Evolutionary conservation across 2,888 invertebrate genomes (phyloP), one percentile per base, ranked within the genome.

Genomic region (Slavum lentiscoides): DNA sequence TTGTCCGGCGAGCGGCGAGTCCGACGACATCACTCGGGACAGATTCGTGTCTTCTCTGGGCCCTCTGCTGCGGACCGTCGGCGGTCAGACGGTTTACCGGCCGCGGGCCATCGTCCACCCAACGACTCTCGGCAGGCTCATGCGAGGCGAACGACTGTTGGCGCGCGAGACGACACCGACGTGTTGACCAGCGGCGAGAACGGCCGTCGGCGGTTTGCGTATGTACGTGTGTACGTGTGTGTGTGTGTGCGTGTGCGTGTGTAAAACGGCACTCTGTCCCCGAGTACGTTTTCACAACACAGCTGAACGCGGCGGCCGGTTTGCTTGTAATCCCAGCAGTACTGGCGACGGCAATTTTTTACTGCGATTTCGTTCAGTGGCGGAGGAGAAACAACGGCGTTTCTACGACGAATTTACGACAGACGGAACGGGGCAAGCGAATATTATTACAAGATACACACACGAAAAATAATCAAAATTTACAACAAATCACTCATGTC

Each of bases 401-500:
- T 49, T 49, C 0, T 3, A 13, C 49, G 49, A 13, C 3, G 15
- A 13, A 49, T 49, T 49, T 6, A 43, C 43, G 4, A 4, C 30
- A 43, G 43, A 49, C 49, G 49, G 15, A 49, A n/a, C 30, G 8
- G 19, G 1, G 23, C 39, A 4, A 70, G 49, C 1, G 30, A 30
- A 30, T 30, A 30, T 30, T 30, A 30, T 30, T 30, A 30, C 30
- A 30, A 30, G 30, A 30, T 30, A 30, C 30, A 70, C 58, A 80
- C 55, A 80, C 80, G 62, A 23, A 61, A 30, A 80, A 80, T 80
- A 80, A 80, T 80, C 80, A 80, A 70, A 80, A 72, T 80, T 80
- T 80, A 72, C 80, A 66, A 80, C 80, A 72, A 80, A 80, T 80
- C 80, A 80, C 80, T 80, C 70, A 80, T 72, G 80, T 80, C 55